Evolutionary conservation across 2,888 invertebrate genomes (phyloP).

Genomic region (Pachycephus smyrnensis): DNA sequence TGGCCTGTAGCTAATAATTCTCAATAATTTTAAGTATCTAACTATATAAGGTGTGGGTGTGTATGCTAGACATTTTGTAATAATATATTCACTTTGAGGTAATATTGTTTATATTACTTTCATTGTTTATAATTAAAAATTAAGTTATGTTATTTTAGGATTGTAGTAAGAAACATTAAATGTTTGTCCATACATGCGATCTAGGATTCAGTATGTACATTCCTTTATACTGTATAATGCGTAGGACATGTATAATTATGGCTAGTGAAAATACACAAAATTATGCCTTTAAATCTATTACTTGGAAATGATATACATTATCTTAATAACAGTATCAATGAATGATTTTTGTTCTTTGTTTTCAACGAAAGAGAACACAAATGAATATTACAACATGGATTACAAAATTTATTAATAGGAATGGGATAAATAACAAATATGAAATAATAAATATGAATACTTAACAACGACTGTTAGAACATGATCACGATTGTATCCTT

Average conservation of each 20-base stretch:
- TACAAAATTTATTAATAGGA: background rate
- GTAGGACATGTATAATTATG: background rate
- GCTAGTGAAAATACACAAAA: background rate
- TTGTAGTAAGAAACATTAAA: background rate
- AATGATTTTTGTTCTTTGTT: background rate
- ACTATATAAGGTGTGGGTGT: background rate
- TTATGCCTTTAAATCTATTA: background rate
- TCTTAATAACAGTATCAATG: background rate
- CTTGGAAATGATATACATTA: background rate
- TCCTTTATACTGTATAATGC: background rate
- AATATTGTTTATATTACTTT: background rate
- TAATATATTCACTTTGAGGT: background rate
- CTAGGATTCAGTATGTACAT: background rate
- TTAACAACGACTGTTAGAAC: background rate
- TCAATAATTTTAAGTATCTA: background rate
- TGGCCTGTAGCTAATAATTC: background rate
- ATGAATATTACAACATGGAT: background rate
- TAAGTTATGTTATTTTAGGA: too few relatives aligned
- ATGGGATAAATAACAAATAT: slow-evolving; percentile 4
- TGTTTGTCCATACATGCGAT: background rate
- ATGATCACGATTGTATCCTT: background rate
- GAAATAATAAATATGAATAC: slow-evolving; percentile 6
- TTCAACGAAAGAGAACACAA: background rate
- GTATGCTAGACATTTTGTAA: background rate
- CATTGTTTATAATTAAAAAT: too few relatives aligned